These are phyloP conservation scores for Eueremaeus valkanovi DNA, from an alignment of 2,888 invertebrate genomes.

Conservation along the genomic window DNA sequence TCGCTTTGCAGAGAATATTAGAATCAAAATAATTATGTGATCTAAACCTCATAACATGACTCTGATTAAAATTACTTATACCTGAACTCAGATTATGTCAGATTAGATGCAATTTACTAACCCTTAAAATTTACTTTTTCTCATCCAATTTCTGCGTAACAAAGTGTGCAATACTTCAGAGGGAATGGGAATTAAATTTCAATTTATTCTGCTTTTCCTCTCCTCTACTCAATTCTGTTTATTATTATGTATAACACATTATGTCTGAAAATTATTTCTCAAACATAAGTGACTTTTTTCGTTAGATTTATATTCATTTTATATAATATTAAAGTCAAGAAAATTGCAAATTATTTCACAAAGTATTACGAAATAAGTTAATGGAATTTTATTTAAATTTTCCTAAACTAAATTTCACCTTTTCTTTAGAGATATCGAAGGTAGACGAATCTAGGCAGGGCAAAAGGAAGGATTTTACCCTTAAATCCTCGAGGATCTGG, in stretches of 20 bases:
- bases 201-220: constrained; percentile 7
- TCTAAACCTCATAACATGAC: constrained; percentile 25
- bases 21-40: constrained; percentile 26
- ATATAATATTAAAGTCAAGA: too few species aligned
- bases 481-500: too few species aligned
- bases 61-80: constrained; percentile 30
- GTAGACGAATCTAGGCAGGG: too few species aligned
- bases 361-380: too few species aligned
- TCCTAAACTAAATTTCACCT: too few species aligned
- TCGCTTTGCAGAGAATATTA: background rate
- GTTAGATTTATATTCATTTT: too few species aligned
- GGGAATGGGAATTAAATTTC: constrained; percentile 17
- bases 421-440: too few species aligned
- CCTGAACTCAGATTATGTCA: background rate
- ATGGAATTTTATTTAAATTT: too few species aligned
- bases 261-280: background rate
- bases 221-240: too few species aligned
- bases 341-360: too few species aligned
- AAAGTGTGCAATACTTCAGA: background rate
- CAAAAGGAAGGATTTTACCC: too few species aligned
- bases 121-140: constrained; percentile 21
- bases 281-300: background rate
- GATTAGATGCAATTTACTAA: constrained; percentile 31
- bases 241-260: background rate
- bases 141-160: constrained; percentile 13